Base-by-base conservation (phyloP, 2,888 invertebrate species). In the Rhopalosiphum nymphaeae region DNA sequence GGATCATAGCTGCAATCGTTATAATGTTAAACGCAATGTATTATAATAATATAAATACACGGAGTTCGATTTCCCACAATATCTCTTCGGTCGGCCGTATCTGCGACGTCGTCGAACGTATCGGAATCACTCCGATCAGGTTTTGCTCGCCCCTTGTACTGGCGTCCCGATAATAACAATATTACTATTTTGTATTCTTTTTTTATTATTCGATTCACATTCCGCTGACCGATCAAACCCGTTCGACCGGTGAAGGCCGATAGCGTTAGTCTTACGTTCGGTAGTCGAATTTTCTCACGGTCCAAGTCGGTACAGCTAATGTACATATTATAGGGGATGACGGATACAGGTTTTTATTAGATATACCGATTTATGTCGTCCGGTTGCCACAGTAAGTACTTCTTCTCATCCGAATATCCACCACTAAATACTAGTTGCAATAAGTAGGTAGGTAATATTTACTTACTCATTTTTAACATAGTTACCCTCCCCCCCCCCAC, bases 31-130 rank as follows among this genome's bases (percentile, higher is more conserved):
- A 3, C 9, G 26, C 84, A 16, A 0, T 85, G 42, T 10, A 85
- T 85, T 44, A 87, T 56, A 53, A 87, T 87, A 87, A 87, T 87
- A 87, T 42, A n/a, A n/a, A n/a, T 11, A 57, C n/a, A 13, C 5
- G 36, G n/a, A 67, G 46, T 92, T 92, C 93, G 93, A 88, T 93
- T 93, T 93, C 93, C 78, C 93, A 93, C 93, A 89, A 89, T 93
- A 67, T 88, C 42, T 25, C 85, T 25, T 53, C 85, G 61, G 26
- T 44, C 36, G 26, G 26, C 29, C 16, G 46, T 85, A 46, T 44
- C 61, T 49, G 26, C 61, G 26, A 84, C 57, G 56, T 85, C 91
- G 56, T 85, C 84, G 44, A 36, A 91, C 11, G 87, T 92, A 87
- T 91, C 85, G 91, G 87, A 88, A 88, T 88, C 61, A 67, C 42